Conservation (phyloP, 1,140 invertebrate genomes). For the Sogatella furcifera region DNA sequence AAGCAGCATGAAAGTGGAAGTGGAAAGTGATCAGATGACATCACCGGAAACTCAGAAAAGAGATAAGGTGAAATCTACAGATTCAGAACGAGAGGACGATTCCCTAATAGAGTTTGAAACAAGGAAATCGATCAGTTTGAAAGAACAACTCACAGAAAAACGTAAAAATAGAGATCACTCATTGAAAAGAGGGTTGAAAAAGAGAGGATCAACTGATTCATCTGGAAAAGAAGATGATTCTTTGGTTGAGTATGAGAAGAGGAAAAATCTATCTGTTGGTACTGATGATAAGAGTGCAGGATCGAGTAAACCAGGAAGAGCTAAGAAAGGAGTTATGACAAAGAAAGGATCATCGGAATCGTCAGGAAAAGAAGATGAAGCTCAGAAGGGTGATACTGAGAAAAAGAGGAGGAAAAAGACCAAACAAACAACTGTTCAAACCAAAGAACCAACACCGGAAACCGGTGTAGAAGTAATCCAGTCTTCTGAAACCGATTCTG, state of each 20-base stretch:
- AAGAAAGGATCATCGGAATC: constrained; percentile 12
- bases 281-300: neutral
- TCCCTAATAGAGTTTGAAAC: constrained; percentile 25
- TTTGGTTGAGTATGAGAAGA: constrained; percentile 17
- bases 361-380: constrained; percentile 13
- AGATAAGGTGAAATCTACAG: neutral
- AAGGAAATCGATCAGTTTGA: constrained; percentile 13
- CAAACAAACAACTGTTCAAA: constrained; percentile 3
- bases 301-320: neutral
- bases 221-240: constrained; percentile 19
- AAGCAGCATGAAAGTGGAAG: constrained; percentile 4
- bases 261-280: constrained; percentile 1
- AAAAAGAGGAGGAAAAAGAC: constrained; percentile 12
- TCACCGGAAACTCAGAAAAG: neutral
- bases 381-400: neutral
- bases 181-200: neutral
- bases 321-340: neutral
- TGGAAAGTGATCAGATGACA: neutral
- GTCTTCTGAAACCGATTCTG: constrained; percentile 10
- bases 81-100: constrained; percentile 17
- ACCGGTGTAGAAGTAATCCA: constrained; percentile 9
- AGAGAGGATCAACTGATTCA: constrained; percentile 13
- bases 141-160: neutral
- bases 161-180: neutral
- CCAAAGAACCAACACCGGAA: constrained; percentile 1